Evolutionary conservation across 1,140 invertebrate genomes (phyloP).

Genomic region (Scylla paramamosain): DNA sequence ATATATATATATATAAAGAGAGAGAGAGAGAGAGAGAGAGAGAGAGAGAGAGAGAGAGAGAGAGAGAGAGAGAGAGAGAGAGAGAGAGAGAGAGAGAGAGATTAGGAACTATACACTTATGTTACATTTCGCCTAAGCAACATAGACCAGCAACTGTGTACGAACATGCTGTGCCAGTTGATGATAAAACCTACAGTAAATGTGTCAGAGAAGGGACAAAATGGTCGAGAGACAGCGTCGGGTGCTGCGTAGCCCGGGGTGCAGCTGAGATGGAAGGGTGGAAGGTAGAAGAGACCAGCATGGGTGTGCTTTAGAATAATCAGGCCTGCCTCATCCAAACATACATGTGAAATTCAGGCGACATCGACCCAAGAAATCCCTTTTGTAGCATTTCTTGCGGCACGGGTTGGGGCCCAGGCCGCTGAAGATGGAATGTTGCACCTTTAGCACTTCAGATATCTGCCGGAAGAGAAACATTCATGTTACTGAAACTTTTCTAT

Average conservation of each 20-base stretch:
- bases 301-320: neutral
- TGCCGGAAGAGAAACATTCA: neutral
- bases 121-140: no score
- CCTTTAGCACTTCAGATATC: neutral
- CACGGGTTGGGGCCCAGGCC: neutral
- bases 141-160: neutral
- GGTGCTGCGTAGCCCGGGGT: neutral
- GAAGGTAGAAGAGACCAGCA: neutral
- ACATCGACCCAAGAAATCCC: slow-evolving; percentile 16
- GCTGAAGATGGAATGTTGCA: slow-evolving; percentile 42
- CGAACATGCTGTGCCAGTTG: neutral
- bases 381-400: neutral
- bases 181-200: neutral
- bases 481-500: neutral
- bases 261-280: neutral
- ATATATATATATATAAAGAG: no score
- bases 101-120: neutral
- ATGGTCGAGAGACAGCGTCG: neutral
- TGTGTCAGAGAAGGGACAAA: neutral
- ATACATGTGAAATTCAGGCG: slow-evolving; percentile 55
- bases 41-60: slow-evolving; percentile 43
- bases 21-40: no score
- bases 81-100: no score
- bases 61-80: neutral
- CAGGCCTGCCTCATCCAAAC: neutral